phyloP scores from a whole-genome alignment of 2,797 vertebrate genomes.

The Epinephelus coioides region DNA sequence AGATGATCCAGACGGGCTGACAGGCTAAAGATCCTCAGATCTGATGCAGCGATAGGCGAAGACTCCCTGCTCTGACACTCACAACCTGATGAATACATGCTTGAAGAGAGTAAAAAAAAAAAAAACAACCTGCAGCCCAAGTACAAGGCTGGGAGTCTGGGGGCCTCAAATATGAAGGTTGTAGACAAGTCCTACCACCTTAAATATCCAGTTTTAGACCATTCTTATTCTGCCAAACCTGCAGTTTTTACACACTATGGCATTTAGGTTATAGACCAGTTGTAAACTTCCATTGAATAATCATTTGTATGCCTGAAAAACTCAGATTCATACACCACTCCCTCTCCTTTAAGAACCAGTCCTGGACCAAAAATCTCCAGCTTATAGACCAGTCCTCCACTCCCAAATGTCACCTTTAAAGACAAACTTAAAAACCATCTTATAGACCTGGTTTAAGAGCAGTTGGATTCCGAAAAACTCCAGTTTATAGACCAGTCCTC shows the following conservation, averaged over 20 bases:
- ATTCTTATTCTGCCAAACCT: background rate
- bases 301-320: background rate
- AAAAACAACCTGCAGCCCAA: slow-evolving; percentile 10
- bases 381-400: background rate
- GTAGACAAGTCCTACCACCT: background rate
- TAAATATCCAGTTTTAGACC: background rate
- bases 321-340: too few species aligned
- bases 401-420: too few species aligned
- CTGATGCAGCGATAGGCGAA: background rate
- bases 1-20: slow-evolving; percentile 41
- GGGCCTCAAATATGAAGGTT: background rate
- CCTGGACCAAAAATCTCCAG: too few species aligned
- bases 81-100: background rate
- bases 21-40: slow-evolving; percentile 23
- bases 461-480: too few species aligned
- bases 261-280: too few species aligned
- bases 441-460: too few species aligned
- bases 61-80: background rate
- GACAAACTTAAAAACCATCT: too few species aligned
- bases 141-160: background rate
- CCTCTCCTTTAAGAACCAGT: too few species aligned
- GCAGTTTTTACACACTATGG: too few species aligned
- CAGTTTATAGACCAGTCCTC: too few species aligned
- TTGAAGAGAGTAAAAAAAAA: slow-evolving; percentile 1
- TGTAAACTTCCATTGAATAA: background rate